Evolutionary conservation across 2,113 vertebrate genomes (phyloP).

Genomic region (Fulica atra): DNA sequence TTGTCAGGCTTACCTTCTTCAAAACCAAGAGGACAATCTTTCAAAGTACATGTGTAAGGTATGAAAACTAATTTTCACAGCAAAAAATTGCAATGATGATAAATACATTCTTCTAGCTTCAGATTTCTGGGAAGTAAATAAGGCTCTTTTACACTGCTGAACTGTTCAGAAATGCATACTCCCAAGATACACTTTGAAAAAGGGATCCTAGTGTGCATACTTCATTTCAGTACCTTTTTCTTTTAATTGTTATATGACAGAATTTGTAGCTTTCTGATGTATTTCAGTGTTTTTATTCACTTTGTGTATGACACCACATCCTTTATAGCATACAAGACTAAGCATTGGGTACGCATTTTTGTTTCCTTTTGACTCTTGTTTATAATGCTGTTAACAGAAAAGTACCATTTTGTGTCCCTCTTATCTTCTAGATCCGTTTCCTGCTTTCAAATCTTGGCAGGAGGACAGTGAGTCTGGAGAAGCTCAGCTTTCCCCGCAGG

Average conservation of each 20-base stretch:
- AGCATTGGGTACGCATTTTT: slow-evolving; percentile 10
- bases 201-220: slow-evolving; percentile 65
- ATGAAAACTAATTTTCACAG: background rate
- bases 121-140: background rate
- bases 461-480: slow-evolving; percentile 92
- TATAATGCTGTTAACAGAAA: slow-evolving; percentile 9
- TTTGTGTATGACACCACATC: slow-evolving; percentile 56
- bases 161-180: slow-evolving; percentile 15
- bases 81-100: background rate
- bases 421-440: slow-evolving; percentile 87
- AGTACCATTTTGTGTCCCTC: slow-evolving; percentile 55
- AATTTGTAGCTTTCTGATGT: slow-evolving; percentile 63
- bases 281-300: slow-evolving; percentile 54
- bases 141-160: background rate
- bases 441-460: slow-evolving; percentile 95
- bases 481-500: slow-evolving; percentile 94
- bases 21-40: background rate
- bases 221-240: slow-evolving; percentile 50
- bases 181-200: slow-evolving; percentile 60
- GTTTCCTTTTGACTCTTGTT: slow-evolving; percentile 11
- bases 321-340: slow-evolving; percentile 51
- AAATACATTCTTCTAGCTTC: background rate
- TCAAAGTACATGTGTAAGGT: background rate
- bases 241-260: slow-evolving; percentile 34
- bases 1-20: background rate